phyloP scores from a whole-genome alignment of 2,888 invertebrate genomes.

The Torymus texanus region DNA sequence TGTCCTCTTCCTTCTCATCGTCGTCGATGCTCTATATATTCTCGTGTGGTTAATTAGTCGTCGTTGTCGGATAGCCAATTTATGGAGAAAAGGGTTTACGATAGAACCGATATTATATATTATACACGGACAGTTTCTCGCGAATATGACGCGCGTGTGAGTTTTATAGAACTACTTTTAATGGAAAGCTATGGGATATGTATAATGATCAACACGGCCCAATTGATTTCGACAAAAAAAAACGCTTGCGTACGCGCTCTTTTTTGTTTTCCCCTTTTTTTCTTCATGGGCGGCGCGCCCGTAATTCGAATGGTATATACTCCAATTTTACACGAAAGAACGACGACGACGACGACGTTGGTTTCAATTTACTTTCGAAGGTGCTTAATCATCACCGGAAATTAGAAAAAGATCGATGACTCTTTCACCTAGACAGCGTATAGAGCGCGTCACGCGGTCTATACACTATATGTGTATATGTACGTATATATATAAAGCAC shows the following conservation, averaged over 20 bases:
- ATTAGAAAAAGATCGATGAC: constrained; percentile 40
- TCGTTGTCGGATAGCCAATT: not conserved
- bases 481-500: too few species aligned
- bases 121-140: not conserved
- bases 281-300: too few species aligned
- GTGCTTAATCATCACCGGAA: constrained; percentile 22
- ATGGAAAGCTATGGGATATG: constrained; percentile 5
- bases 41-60: constrained; percentile 10
- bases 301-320: too few species aligned
- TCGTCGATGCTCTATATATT: too few species aligned
- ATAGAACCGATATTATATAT: not conserved
- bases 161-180: not conserved
- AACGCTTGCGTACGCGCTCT: not conserved
- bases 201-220: constrained; percentile 1
- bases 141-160: not conserved
- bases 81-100: too few species aligned
- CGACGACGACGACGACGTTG: too few species aligned
- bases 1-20: too few species aligned
- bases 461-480: too few species aligned
- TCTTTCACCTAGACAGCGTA: not conserved
- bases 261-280: not conserved
- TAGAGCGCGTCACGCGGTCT: not conserved
- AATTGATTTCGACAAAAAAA: constrained; percentile 41
- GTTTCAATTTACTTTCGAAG: constrained; percentile 29
- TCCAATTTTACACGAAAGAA: too few species aligned